phyloP scores from a whole-genome alignment of 1,140 invertebrate species.

The Holotrichia oblita region DNA sequence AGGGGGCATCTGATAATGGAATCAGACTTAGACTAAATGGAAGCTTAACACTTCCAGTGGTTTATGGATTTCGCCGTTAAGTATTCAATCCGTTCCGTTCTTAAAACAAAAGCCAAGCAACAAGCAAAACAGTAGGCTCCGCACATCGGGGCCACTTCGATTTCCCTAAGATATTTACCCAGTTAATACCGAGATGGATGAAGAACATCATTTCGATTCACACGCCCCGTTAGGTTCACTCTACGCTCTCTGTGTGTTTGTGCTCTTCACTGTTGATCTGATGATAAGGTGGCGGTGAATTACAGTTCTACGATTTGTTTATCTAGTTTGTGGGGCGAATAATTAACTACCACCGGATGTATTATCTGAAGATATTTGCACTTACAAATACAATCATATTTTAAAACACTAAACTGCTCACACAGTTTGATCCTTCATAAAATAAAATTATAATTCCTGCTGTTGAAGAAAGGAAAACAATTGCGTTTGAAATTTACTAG shows the following conservation, averaged over 20 bases:
- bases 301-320: no score
- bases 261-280: not conserved
- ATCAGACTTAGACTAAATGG: slow-evolving; percentile 58
- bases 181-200: slow-evolving; percentile 33
- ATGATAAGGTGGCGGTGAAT: no score
- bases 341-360: no score
- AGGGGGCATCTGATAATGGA: slow-evolving; percentile 56
- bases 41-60: slow-evolving; percentile 57
- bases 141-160: slow-evolving; percentile 53
- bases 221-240: slow-evolving; percentile 11
- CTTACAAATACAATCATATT: no score
- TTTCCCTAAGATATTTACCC: slow-evolving; percentile 41
- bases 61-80: slow-evolving; percentile 57
- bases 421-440: no score
- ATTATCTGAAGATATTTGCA: no score
- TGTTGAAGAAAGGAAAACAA: no score
- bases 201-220: slow-evolving; percentile 37
- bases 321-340: no score
- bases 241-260: not conserved
- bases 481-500: no score
- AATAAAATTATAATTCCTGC: no score
- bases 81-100: slow-evolving; percentile 56
- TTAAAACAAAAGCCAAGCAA: slow-evolving; percentile 49
- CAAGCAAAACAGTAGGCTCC: slow-evolving; percentile 20
- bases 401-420: no score